These are phyloP conservation scores for Acronicta leporina DNA, from an alignment of 2,888 invertebrate genomes.

Conservation along the genomic window DNA sequence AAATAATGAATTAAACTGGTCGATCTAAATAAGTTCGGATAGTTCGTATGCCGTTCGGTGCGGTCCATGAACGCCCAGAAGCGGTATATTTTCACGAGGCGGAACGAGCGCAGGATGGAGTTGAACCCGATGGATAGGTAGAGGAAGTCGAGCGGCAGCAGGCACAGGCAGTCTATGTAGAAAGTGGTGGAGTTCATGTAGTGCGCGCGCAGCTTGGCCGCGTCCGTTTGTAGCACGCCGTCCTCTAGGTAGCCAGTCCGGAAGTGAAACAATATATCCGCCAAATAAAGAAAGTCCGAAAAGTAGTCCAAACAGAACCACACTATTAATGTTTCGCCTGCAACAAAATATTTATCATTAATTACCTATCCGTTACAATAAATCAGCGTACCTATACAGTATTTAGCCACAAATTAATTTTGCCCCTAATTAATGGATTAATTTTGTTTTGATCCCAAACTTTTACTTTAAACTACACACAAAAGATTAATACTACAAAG, in stretches of 20 bases:
- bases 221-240: conserved; percentile 98
- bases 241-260: conserved; percentile 99
- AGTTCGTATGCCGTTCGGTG: conserved; percentile 99
- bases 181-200: conserved; percentile 99
- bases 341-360: conserved; percentile 68
- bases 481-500: conserved; percentile 51
- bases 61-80: conserved; percentile 99
- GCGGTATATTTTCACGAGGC: conserved; percentile 98
- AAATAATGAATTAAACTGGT: conserved; percentile 98
- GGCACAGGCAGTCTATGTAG: conserved; percentile 99
- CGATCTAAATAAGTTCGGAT: conserved; percentile 98
- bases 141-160: conserved; percentile 98
- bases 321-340: conserved; percentile 95
- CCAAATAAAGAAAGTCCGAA: conserved; percentile 98
- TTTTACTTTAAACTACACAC: conserved; percentile 44
- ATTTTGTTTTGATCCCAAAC: conserved; percentile 49
- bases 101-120: conserved; percentile 98
- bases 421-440: not conserved
- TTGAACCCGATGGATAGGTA: conserved; percentile 99
- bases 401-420: too few relatives aligned
- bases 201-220: conserved; percentile 97
- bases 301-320: conserved; percentile 99
- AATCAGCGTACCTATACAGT: not conserved
- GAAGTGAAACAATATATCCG: conserved; percentile 99
- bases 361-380: conserved; percentile 1